Conservation (phyloP, 2,888 invertebrate species). For the Margaritifera margaritifera region DNA sequence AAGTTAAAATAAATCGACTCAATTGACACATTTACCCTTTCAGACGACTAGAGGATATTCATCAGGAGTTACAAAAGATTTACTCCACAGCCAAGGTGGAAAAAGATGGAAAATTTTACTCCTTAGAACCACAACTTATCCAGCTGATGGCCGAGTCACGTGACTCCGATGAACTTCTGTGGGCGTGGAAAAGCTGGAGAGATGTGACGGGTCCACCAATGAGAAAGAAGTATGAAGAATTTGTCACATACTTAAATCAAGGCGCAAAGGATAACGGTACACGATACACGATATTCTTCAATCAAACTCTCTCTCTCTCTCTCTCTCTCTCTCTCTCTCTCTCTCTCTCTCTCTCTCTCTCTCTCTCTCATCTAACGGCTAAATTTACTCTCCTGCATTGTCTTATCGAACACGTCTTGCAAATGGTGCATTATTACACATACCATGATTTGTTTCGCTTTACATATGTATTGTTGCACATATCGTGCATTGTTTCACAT, state of each 20-base stretch:
- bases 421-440: too few species aligned
- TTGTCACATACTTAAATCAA: conserved; percentile 84
- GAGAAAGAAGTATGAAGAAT: conserved; percentile 84
- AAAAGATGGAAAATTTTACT: neutral
- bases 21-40: conserved; percentile 1
- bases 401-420: too few species aligned
- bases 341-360: neutral
- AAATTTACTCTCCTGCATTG: too few species aligned
- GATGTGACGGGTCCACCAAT: conserved; percentile 85
- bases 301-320: neutral
- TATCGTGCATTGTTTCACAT: too few species aligned
- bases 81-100: conserved; percentile 43
- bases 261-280: conserved; percentile 83
- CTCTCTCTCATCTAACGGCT: too few species aligned
- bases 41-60: conserved; percentile 25
- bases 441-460: too few species aligned
- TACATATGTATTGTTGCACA: too few species aligned
- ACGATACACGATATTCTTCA: conserved; percentile 65
- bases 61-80: conserved; percentile 23
- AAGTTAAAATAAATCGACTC: neutral
- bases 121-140: conserved; percentile 62
- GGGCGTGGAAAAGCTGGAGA: conserved; percentile 88
- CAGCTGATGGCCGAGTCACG: conserved; percentile 67
- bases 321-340: neutral
- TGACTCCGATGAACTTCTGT: conserved; percentile 83